Evolutionary conservation across 2,797 vertebrate species (phyloP), one percentile per base, ranked within the genome.

Genomic region (Chanos chanos): DNA sequence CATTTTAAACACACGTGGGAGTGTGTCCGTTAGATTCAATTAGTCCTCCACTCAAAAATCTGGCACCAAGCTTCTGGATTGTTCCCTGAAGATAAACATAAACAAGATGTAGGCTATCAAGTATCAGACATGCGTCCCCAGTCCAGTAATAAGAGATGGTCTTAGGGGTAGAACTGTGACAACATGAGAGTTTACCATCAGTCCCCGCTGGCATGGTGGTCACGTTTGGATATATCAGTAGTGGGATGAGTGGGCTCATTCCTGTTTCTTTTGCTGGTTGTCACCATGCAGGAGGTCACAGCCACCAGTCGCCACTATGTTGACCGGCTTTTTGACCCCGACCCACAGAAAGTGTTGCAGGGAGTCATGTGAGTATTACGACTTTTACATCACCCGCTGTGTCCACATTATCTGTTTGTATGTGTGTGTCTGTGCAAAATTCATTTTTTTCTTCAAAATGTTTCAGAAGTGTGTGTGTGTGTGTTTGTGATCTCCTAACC

Each of bases 261-360:
- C 43, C 51, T 54, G n/a, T 70, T 54, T 58, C 7, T 62, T 8
- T 73, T 71, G 33, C 78, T 71, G 77, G 60, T 60, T 79, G n/a
- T 80, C 51, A 48, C 60, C 39, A 86, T 63, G 16, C 89, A 98
- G 96, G 97, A 99, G 89, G 97, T 97, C 78, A 97, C 95, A 58
- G 96, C 96, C 75, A 98, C 94, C 67, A 99, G 95, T 88, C 96
- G 96, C 78, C 97, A 99, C 87, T 99, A 99, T 90, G 95, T 99
- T 75, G 96, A 99, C 86, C 86, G 95, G 84, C 88, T 99, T 78
- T 99, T 99, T 80, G 95, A 99, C 86, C 94, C 96, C 25, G 95
- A 99, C 88, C 95, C 96, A 77, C 94, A 98, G 83, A 98, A 98
- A 83, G 96, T 99, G 77, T 92, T 97, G 69, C 95, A 98, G 88